These are phyloP conservation scores for Saccopteryx bilineata DNA, from an alignment of 2,113 vertebrate genomes.

Conservation along the genomic window DNA sequence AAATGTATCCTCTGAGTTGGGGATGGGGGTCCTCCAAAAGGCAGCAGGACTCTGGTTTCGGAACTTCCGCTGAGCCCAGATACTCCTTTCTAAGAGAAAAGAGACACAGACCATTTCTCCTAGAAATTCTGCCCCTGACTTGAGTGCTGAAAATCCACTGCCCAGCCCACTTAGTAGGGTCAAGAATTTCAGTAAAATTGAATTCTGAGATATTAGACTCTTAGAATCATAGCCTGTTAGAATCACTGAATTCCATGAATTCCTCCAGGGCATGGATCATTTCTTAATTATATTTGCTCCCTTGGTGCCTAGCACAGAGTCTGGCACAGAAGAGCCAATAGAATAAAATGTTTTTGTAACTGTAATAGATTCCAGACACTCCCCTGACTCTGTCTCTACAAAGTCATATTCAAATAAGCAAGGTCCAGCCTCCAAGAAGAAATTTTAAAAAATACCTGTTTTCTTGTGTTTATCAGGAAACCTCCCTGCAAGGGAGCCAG, in stretches of 20 bases:
- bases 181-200: background rate
- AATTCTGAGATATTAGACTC: background rate
- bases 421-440: background rate
- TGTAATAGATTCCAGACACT: background rate
- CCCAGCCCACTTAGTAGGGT: background rate
- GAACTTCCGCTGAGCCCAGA: background rate
- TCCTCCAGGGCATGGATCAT: background rate
- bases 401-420: background rate
- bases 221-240: background rate
- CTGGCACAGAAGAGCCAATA: background rate
- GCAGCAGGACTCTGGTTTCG: background rate
- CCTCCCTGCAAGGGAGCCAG: background rate
- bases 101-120: background rate
- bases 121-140: background rate
- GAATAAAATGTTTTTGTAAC: background rate
- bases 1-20: background rate
- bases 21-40: background rate
- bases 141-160: background rate
- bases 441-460: background rate
- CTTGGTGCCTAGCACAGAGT: background rate
- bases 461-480: constrained; percentile 4
- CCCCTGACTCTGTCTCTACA: background rate
- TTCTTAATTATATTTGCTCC: background rate
- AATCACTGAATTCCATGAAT: background rate
- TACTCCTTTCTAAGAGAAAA: background rate